A percentile compares a stretch with the other conserved stretches of the same genome.
Evolutionary conservation across 2,888 invertebrate genomes (phyloP).

Genomic region (Drosophila meridionalis): DNA sequence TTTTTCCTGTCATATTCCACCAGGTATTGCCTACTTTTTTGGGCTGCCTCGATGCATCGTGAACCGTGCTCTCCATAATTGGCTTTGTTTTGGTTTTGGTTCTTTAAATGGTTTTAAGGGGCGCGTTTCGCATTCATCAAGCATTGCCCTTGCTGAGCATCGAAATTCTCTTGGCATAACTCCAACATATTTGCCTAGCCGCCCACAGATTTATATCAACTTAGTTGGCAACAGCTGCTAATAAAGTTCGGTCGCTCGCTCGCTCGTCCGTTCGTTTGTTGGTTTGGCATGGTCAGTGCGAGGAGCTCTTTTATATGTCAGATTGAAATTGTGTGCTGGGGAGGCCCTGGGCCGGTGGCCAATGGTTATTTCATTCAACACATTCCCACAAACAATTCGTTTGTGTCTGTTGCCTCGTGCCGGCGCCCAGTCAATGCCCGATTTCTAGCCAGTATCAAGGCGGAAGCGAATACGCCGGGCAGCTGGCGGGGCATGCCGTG

Average conservation of each 20-base stretch:
- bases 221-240: constrained; percentile 69
- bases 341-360: constrained; percentile 12
- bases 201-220: constrained; percentile 45
- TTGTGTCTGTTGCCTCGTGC: constrained; percentile 32
- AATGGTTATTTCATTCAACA: constrained; percentile 27
- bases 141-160: constrained; percentile 39
- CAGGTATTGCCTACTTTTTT: constrained; percentile 43
- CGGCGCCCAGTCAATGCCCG: constrained; percentile 30
- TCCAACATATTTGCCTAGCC: constrained; percentile 42
- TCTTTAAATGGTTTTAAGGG: constrained; percentile 7
- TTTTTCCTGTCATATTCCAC: neutral
- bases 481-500: constrained; percentile 2
- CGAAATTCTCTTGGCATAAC: constrained; percentile 37
- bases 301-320: constrained; percentile 26
- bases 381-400: constrained; percentile 8
- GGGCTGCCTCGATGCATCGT: neutral
- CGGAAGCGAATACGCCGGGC: constrained; percentile 12
- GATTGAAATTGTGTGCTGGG: constrained; percentile 11
- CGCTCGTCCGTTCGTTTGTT: neutral
- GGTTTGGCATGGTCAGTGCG: constrained; percentile 70
- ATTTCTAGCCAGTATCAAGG: constrained; percentile 9
- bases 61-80: neutral
- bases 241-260: constrained; percentile 41
- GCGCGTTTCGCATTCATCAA: constrained; percentile 32
- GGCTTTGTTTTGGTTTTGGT: neutral